These are phyloP conservation scores for Lepidochrysops patricia DNA, from an alignment of 2,888 invertebrate genomes.

Conservation along the genomic window DNA sequence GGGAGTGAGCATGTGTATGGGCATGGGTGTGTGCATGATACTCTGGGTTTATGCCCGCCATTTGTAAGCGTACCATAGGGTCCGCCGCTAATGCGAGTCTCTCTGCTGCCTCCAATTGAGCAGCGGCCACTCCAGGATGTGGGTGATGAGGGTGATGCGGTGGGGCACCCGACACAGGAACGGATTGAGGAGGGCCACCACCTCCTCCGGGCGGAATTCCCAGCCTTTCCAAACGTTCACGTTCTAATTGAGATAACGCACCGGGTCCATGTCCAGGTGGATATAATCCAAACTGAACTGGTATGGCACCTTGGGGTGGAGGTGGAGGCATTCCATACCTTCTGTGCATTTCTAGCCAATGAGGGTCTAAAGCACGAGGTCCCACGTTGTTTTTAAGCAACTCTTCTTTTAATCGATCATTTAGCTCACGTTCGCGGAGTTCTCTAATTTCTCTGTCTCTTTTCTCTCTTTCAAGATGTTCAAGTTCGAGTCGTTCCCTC, in stretches of 20 bases:
- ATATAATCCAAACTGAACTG: constrained; percentile 82
- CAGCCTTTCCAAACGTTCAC: constrained; percentile 89
- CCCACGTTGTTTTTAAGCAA: constrained; percentile 83
- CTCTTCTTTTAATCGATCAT: constrained; percentile 91
- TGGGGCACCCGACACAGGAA: constrained; percentile 70
- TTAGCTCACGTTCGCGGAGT: constrained; percentile 84
- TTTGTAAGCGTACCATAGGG: constrained; percentile 94
- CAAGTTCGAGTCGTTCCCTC: constrained; percentile 75
- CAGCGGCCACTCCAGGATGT: constrained; percentile 67
- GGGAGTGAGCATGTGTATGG: constrained; percentile 93
- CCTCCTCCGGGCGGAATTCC: constrained; percentile 80
- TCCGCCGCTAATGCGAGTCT: constrained; percentile 89
- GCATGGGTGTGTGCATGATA: constrained; percentile 95
- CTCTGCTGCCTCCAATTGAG: constrained; percentile 84
- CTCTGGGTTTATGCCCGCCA: constrained; percentile 92
- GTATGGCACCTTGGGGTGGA: constrained; percentile 78
- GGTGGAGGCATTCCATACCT: constrained; percentile 80
- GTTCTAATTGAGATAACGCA: constrained; percentile 86
- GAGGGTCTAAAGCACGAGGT: constrained; percentile 81
- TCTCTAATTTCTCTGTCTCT: constrained; percentile 86
- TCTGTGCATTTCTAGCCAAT: constrained; percentile 93
- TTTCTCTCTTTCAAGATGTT: constrained; percentile 81
- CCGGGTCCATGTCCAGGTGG: constrained; percentile 81
- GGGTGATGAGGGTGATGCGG: constrained; percentile 75
- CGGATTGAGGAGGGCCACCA: constrained; percentile 62